phyloP scores from a whole-genome alignment of 2,113 vertebrate genomes.

The Psittacara wagleri region DNA sequence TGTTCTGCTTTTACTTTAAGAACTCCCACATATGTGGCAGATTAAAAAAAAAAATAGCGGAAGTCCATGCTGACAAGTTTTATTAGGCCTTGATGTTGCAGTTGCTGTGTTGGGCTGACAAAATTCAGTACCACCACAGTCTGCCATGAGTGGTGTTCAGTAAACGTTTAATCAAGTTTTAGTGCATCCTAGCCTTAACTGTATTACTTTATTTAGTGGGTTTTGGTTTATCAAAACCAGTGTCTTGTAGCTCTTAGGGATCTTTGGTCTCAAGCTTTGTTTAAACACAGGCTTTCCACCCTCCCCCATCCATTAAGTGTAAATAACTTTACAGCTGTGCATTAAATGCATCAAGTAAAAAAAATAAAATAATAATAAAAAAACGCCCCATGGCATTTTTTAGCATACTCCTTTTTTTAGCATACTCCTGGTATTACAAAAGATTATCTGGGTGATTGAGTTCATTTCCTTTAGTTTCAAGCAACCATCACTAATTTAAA shows the following conservation, averaged over 20 bases:
- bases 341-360: neutral
- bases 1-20: neutral
- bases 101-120: neutral
- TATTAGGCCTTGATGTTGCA: neutral
- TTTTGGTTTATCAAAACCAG: neutral
- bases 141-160: neutral
- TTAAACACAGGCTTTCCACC: neutral
- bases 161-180: neutral
- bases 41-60: neutral
- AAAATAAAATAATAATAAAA: neutral
- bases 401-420: no score
- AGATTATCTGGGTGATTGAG: accelerated
- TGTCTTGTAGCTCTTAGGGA: neutral
- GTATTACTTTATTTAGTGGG: neutral
- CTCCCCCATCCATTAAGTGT: neutral
- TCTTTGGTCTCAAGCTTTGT: neutral
- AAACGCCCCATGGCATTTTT: accelerated
- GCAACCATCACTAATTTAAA: neutral
- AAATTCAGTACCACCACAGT: neutral
- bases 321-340: neutral
- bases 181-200: neutral
- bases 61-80: neutral
- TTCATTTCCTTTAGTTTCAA: neutral
- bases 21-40: neutral
- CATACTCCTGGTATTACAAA: neutral